phyloP scores from a whole-genome alignment of 2,888 invertebrate genomes.

The Cyclophora punctaria region DNA sequence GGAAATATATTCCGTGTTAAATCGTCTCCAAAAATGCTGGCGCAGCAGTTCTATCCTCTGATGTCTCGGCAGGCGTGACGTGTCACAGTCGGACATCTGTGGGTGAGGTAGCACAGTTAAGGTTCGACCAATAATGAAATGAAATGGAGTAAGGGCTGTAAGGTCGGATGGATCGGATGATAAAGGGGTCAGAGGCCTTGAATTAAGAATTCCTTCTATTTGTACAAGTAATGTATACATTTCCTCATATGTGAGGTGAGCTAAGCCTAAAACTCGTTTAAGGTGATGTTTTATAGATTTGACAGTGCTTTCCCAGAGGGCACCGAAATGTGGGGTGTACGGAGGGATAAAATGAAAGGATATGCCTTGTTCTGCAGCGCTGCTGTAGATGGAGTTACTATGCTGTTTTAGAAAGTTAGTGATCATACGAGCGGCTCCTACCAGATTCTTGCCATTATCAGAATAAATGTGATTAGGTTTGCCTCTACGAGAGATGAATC shows the following conservation, averaged over 20 bases:
- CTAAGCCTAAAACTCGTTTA: slow-evolving; percentile 3
- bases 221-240: slow-evolving; percentile 12
- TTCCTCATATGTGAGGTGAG: slow-evolving; percentile 14
- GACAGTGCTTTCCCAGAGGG: slow-evolving; percentile 11
- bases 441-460: too few relatives aligned
- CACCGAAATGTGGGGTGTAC: slow-evolving; percentile 13
- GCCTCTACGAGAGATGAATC: too few relatives aligned
- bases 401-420: too few relatives aligned
- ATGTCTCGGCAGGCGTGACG: not conserved
- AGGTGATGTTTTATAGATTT: slow-evolving; percentile 11
- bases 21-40: slow-evolving; percentile 9
- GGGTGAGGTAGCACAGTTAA: slow-evolving; percentile 4
- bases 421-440: too few relatives aligned
- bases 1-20: slow-evolving; percentile 6
- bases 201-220: slow-evolving; percentile 15
- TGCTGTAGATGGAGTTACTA: too few relatives aligned
- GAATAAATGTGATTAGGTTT: too few relatives aligned
- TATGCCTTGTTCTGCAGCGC: slow-evolving; percentile 5
- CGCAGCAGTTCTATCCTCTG: slow-evolving; percentile 8
- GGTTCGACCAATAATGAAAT: slow-evolving; percentile 13
- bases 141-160: slow-evolving; percentile 9
- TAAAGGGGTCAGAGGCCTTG: slow-evolving; percentile 12
- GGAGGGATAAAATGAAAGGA: slow-evolving; percentile 5
- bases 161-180: slow-evolving; percentile 12
- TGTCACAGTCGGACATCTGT: slow-evolving; percentile 1